phyloP scores from a whole-genome alignment of 53 echinoderm and acorn worm genomes.

The Astropecten irregularis region DNA sequence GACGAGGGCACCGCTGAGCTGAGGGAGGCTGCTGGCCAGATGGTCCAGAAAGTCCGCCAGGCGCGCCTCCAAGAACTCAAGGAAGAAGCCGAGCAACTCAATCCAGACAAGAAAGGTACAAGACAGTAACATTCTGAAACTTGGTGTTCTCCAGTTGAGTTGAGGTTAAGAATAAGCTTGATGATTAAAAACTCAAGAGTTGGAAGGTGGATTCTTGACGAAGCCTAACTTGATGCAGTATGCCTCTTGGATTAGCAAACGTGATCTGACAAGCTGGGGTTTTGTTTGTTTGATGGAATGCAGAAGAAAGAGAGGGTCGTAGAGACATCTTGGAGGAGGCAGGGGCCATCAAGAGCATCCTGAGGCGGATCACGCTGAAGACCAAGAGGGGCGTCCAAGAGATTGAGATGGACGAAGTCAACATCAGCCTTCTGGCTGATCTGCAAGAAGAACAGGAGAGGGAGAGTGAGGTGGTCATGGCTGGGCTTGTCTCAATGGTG shows the following conservation, averaged over 20 bases:
- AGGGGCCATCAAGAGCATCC: constrained; percentile 93
- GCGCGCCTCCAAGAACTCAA: constrained; percentile 76
- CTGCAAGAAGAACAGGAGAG: constrained; percentile 90
- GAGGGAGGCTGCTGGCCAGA: constrained; percentile 84
- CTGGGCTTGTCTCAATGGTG: constrained; percentile 78
- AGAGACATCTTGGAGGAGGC: constrained; percentile 87
- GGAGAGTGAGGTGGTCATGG: constrained; percentile 85
- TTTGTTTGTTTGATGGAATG: background rate
- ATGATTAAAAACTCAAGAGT: too few relatives aligned
- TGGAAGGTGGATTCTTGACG: too few relatives aligned
- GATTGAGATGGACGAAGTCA: constrained; percentile 77
- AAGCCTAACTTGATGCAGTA: too few relatives aligned
- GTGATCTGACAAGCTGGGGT: too few relatives aligned
- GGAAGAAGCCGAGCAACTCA: constrained; percentile 76
- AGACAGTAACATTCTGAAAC: too few relatives aligned
- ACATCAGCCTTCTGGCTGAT: constrained; percentile 76
- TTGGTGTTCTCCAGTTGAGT: too few relatives aligned
- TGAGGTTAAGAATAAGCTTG: too few relatives aligned
- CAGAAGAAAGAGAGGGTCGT: constrained; percentile 83
- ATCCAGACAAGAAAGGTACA: constrained; percentile 91
- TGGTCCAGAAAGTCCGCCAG: constrained; percentile 80
- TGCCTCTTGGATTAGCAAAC: too few relatives aligned
- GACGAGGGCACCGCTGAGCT: constrained; percentile 91
- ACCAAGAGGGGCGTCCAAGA: constrained; percentile 56
- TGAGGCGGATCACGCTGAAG: constrained; percentile 69